Evolutionary conservation across 2,113 vertebrate species (phyloP).

Genomic region (Corythornis madagascariensis): DNA sequence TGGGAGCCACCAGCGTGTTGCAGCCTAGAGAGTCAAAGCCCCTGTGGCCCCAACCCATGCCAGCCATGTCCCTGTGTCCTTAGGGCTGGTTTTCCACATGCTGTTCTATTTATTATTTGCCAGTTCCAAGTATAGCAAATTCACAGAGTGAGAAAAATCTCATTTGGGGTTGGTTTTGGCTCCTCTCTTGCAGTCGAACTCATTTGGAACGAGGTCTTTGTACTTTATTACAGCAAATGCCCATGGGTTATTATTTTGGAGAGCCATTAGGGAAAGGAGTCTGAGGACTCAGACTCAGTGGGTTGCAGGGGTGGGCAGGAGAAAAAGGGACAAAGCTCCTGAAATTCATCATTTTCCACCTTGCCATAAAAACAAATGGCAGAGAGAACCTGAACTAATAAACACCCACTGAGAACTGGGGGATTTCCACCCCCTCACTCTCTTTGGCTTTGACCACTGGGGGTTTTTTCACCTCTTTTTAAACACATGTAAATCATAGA

Average conservation of each 20-base stretch:
- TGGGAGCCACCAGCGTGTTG: not conserved
- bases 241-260: conserved; percentile 14
- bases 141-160: conserved; percentile 43
- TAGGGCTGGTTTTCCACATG: conserved; percentile 9
- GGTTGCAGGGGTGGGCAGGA: not conserved
- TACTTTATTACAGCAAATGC: conserved; percentile 31
- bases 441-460: not conserved
- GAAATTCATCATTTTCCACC: conserved; percentile 6
- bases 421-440: not conserved
- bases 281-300: not conserved
- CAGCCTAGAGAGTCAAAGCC: not conserved
- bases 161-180: conserved; percentile 44
- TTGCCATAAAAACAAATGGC: conserved; percentile 23
- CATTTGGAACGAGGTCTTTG: conserved; percentile 12
- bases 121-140: conserved; percentile 37
- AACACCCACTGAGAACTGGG: not conserved
- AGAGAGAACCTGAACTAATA: conserved; percentile 9
- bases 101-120: not conserved
- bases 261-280: conserved; percentile 11
- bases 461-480: not conserved
- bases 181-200: not conserved
- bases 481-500: not conserved
- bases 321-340: not conserved
- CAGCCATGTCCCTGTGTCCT: not conserved
- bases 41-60: not conserved